Conservation (phyloP, 2,888 invertebrate genomes). For the Zygaena filipendulae region DNA sequence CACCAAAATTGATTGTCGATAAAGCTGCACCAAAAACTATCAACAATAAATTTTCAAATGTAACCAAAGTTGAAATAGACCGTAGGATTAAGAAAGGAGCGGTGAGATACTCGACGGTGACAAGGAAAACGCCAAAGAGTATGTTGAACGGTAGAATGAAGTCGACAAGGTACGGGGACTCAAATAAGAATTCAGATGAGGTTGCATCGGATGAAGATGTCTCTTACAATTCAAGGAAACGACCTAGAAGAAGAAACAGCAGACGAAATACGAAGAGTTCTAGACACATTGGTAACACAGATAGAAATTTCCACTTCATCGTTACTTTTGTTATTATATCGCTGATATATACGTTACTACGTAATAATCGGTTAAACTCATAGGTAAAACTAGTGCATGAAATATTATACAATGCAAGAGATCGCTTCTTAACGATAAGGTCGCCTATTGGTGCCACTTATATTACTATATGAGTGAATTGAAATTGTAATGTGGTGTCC, state of each 20-base stretch:
- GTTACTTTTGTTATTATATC: no score
- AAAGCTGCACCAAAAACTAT: no score
- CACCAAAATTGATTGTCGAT: neutral
- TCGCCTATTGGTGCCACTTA: no score
- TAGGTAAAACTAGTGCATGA: no score
- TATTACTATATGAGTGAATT: no score
- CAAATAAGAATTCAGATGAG: constrained; percentile 22
- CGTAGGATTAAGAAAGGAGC: constrained; percentile 3
- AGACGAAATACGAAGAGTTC: constrained; percentile 15
- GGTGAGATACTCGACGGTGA: constrained; percentile 7
- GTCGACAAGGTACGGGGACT: constrained; percentile 18
- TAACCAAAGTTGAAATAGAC: constrained; percentile 5
- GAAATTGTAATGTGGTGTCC: no score
- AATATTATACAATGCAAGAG: no score
- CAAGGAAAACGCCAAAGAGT: constrained; percentile 17
- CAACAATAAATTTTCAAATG: constrained; percentile 2
- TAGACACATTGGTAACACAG: constrained; percentile 4
- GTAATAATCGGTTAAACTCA: no score
- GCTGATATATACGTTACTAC: no score
- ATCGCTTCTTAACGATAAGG: no score
- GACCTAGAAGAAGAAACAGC: constrained; percentile 20
- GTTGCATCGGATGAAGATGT: constrained; percentile 33
- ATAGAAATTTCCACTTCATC: no score
- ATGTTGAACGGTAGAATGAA: constrained; percentile 19
- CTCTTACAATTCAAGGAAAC: constrained; percentile 26